These are phyloP conservation scores for Margarornis squamiger DNA, from an alignment of 2,797 vertebrate species.

Conservation along the genomic window DNA sequence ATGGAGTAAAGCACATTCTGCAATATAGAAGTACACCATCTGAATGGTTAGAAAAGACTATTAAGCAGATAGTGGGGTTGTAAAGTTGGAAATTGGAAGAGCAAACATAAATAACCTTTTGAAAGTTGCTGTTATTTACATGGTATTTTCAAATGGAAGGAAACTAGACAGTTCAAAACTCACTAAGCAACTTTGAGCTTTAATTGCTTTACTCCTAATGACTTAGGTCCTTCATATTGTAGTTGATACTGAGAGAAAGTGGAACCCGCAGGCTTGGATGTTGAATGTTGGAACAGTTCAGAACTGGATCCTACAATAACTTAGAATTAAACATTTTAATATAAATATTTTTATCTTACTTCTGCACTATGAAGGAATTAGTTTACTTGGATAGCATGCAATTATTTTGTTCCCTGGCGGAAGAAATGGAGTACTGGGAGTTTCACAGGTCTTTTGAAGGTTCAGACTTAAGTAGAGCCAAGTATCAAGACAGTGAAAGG, in stretches of 20 bases:
- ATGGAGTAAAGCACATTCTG: not conserved
- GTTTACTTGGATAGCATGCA: not conserved
- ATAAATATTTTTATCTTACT: not conserved
- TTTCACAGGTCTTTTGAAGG: not conserved
- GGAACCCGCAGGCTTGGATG: not conserved
- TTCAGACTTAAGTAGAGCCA: not conserved
- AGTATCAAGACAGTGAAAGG: not conserved
- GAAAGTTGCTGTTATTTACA: not conserved
- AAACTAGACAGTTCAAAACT: not conserved
- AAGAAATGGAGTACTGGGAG: not conserved
- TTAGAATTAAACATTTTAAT: not conserved
- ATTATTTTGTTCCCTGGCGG: not conserved
- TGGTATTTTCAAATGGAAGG: not conserved
- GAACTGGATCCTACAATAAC: not conserved
- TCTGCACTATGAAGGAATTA: not conserved
- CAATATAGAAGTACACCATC: not conserved
- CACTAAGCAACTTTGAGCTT: not conserved
- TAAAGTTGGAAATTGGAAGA: not conserved
- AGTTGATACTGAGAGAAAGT: not conserved
- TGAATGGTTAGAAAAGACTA: not conserved
- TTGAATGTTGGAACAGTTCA: not conserved
- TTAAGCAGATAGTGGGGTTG: not conserved
- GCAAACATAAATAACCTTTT: not conserved
- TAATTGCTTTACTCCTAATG: not conserved
- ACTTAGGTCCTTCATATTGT: not conserved